Evolutionary conservation across 1,140 invertebrate species (phyloP), one percentile per base, ranked within the genome.

Genomic region (Tetramorium parvispinum): DNA sequence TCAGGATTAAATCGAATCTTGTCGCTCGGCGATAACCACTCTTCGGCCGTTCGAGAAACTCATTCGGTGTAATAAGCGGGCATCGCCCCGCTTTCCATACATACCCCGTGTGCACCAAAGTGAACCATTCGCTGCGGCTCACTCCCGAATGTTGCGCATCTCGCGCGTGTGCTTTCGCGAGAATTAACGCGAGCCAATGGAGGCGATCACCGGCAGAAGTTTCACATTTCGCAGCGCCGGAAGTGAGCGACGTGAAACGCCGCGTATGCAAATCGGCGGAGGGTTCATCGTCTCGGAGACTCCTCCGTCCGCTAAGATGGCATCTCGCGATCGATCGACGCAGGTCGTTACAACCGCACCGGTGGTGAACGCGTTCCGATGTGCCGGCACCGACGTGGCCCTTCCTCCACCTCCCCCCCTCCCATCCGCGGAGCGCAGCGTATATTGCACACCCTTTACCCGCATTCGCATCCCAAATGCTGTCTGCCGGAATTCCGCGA

Each of bases 401-500:
- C n/a, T n/a, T n/a, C 27, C 27, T 2, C 27, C 1, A 0, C 27
- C 1, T 27, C 27, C 27, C 49, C 18, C 59, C 51, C 40, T 32
- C n/a, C 57, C n/a, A n/a, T n/a, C n/a, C 61, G 18, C 40, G 40
- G n/a, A 79, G 13, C 46, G 13, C 46, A 49, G 55, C 68, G 40
- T 68, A 70, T 32, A 49, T 43, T 32, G 61, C 63, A 51, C 68
- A 51, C 68, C 85, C 75, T 85, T 68, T 73, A 87, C 75, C 65
- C 55, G 66, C 88, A 61, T 87, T 87, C 68, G 61, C 79, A 37
- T 43, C 32, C 37, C 53, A 46, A 78, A 51, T 65, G 37, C 43
- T 21, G 61, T 8, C 53, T 40, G 73, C 70, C 21, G 76, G 85
- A 85, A 90, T 89, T 85, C 81, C 76, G 81, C 61, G 55, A 81